A percentile compares a stretch with the other conserved stretches of the same genome.
phyloP scores from a whole-genome alignment of 2,888 invertebrate species.

The Synergus laeviventris region DNA sequence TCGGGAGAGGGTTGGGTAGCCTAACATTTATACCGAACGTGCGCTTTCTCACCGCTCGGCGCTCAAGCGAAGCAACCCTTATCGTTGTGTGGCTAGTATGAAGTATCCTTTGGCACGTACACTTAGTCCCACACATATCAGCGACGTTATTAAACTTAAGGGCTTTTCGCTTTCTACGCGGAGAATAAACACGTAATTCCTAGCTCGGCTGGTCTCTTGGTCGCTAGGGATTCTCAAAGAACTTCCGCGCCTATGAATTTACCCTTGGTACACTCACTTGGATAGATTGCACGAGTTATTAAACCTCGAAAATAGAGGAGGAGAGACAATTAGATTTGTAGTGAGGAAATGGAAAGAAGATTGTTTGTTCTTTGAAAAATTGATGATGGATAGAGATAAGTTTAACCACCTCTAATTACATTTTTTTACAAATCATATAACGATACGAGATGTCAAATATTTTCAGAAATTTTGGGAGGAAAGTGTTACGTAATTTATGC shows the following conservation, averaged over 20 bases:
- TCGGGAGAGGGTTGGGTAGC: slow-evolving; percentile 56
- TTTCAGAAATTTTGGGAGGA: too few relatives aligned
- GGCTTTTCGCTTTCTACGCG: slow-evolving; percentile 64
- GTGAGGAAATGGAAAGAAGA: background rate
- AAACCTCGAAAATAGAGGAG: background rate
- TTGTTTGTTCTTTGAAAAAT: background rate
- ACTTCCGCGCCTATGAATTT: slow-evolving; percentile 55
- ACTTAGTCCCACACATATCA: slow-evolving; percentile 49
- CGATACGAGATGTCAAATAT: too few relatives aligned
- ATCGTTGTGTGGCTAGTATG: slow-evolving; percentile 24
- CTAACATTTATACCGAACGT: slow-evolving; percentile 63
- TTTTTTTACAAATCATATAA: too few relatives aligned
- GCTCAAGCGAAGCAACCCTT: slow-evolving; percentile 37
- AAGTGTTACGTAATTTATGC: too few relatives aligned
- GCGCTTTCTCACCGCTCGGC: slow-evolving; percentile 49
- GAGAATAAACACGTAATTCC: slow-evolving; percentile 63
- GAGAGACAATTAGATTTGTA: background rate
- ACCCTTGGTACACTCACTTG: slow-evolving; percentile 46
- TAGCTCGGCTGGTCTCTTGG: slow-evolving; percentile 50
- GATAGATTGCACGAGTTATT: slow-evolving; percentile 42
- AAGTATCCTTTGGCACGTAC: slow-evolving; percentile 41
- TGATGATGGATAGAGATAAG: too few relatives aligned
- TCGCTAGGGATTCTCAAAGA: slow-evolving; percentile 56
- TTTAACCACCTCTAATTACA: too few relatives aligned
- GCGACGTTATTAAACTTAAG: slow-evolving; percentile 69